phyloP scores from a whole-genome alignment of 2,888 invertebrate species.

The Thelaira solivaga region DNA sequence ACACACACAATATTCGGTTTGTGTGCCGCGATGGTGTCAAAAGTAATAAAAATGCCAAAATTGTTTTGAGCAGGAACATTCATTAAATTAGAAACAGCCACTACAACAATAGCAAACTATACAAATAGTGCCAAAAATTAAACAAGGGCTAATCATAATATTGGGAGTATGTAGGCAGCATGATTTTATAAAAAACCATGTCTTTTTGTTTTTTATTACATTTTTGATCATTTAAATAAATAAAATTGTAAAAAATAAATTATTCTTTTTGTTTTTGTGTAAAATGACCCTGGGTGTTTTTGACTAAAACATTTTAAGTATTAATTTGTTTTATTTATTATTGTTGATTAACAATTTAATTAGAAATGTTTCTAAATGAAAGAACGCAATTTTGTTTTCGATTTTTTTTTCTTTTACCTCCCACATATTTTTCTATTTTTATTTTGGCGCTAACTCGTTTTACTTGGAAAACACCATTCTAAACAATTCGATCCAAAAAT shows the following conservation, averaged over 20 bases:
- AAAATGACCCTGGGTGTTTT: too few relatives aligned
- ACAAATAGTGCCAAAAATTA: too few relatives aligned
- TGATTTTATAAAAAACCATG: too few relatives aligned
- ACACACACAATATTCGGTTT: neutral
- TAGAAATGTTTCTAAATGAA: slow-evolving; percentile 4
- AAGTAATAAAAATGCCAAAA: slow-evolving; percentile 50
- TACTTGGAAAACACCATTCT: neutral
- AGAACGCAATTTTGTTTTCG: neutral
- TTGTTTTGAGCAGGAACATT: slow-evolving; percentile 32
- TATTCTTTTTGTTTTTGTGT: neutral
- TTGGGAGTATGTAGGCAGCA: too few relatives aligned
- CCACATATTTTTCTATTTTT: neutral
- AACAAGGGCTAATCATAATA: too few relatives aligned
- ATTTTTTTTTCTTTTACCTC: too few relatives aligned
- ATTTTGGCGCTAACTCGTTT: neutral
- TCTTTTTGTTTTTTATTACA: too few relatives aligned
- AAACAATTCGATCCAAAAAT: slow-evolving; percentile 15
- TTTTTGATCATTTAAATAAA: slow-evolving; percentile 1
- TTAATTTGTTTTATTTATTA: slow-evolving; percentile 1
- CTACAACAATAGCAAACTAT: neutral
- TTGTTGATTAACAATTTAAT: slow-evolving; percentile 1
- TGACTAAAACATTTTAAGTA: neutral
- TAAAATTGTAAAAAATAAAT: neutral
- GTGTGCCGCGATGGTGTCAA: slow-evolving; percentile 35
- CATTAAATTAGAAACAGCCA: neutral